phyloP scores from a whole-genome alignment of 2,113 vertebrate genomes.

The Pipra filicauda region DNA sequence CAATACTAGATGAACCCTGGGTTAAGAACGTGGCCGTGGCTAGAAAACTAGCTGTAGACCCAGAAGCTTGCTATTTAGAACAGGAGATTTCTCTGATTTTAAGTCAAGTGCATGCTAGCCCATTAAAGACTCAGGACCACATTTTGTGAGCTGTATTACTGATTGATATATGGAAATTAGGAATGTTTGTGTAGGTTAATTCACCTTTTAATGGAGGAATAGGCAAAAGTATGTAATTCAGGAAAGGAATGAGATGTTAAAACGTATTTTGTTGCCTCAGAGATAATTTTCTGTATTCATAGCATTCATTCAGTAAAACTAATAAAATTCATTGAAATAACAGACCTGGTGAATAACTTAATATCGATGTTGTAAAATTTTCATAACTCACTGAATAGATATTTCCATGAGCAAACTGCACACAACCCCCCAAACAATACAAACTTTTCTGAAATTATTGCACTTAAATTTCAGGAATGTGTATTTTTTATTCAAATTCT shows the following conservation, averaged over 20 bases:
- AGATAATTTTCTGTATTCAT: not conserved
- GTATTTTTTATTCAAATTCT: not conserved
- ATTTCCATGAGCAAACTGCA: not conserved
- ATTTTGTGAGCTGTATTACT: not conserved
- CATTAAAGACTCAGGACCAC: not conserved
- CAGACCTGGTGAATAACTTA: not conserved
- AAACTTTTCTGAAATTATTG: not conserved
- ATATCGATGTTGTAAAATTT: not conserved
- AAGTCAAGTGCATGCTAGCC: not conserved
- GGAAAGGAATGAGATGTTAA: not conserved
- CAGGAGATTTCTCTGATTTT: not conserved
- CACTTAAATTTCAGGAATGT: not conserved
- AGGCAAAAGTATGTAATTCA: not conserved
- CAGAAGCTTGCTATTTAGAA: not conserved
- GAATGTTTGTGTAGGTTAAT: not conserved
- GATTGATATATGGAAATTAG: not conserved
- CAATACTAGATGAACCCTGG: not conserved
- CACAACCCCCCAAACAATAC: rapidly evolving
- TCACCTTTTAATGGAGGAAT: not conserved
- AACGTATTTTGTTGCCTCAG: not conserved
- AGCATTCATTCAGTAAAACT: not conserved
- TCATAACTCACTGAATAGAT: not conserved
- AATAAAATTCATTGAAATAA: not conserved
- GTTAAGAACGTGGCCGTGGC: not conserved
- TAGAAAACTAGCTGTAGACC: not conserved